These are phyloP conservation scores for Ormyrus labotus DNA, from an alignment of 2,888 invertebrate genomes.

Conservation along the genomic window DNA sequence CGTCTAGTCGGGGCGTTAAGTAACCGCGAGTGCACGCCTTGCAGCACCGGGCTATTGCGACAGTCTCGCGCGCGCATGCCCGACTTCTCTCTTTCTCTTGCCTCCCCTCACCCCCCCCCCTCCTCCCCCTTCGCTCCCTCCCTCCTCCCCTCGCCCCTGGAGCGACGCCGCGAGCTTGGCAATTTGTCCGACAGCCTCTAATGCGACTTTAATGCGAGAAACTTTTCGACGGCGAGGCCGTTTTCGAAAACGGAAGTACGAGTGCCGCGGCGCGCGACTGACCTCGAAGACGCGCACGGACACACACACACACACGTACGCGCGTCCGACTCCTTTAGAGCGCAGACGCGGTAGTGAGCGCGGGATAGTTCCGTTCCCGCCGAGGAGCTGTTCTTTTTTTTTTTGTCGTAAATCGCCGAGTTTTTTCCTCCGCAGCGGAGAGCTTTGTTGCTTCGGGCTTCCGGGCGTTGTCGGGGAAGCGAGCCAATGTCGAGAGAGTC, in stretches of 20 bases:
- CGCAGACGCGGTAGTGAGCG: too few relatives aligned
- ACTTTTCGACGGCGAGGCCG: background rate
- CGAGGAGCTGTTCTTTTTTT: too few relatives aligned
- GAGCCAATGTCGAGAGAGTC: background rate
- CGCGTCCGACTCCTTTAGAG: too few relatives aligned
- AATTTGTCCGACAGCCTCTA: background rate
- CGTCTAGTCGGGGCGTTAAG: conserved; percentile 23
- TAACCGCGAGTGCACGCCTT: conserved; percentile 34
- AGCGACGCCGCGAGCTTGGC: background rate
- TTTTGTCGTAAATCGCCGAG: too few relatives aligned
- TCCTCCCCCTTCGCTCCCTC: background rate
- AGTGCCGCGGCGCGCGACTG: too few relatives aligned
- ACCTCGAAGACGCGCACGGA: too few relatives aligned
- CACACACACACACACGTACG: too few relatives aligned
- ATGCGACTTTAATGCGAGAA: conserved; percentile 7
- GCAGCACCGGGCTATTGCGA: conserved; percentile 23
- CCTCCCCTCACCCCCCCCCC: background rate
- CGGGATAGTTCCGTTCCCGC: too few relatives aligned
- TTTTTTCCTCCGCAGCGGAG: too few relatives aligned
- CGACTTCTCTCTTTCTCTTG: conserved; percentile 24
- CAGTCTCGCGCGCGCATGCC: conserved; percentile 6
- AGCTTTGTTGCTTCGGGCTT: too few relatives aligned
- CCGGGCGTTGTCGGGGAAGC: background rate
- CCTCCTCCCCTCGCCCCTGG: background rate
- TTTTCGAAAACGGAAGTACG: background rate